Percentiles rank a stretch among this genome's conserved stretches.
Conservation (phyloP, 2,888 invertebrate genomes). For the Electrophaes corylata region DNA sequence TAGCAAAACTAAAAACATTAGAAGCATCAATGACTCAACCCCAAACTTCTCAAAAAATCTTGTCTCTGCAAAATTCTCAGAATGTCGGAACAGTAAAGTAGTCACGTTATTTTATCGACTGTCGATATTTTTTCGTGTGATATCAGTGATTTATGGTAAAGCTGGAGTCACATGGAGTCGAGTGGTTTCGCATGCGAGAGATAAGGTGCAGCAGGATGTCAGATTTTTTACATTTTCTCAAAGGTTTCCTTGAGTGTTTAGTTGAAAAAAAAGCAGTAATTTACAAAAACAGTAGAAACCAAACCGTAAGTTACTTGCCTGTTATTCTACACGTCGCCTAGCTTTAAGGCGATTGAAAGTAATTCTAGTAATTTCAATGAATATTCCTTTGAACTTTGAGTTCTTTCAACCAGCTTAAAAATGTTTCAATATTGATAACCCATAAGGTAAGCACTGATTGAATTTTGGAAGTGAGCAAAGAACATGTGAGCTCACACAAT, state of each 20-base stretch:
- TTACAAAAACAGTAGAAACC: too few species aligned
- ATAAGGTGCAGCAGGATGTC: constrained; percentile 17
- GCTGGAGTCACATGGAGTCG: constrained; percentile 11
- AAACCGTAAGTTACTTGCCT: too few species aligned
- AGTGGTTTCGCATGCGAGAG: constrained; percentile 28
- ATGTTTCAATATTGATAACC: too few species aligned
- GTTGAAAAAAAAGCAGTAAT: too few species aligned
- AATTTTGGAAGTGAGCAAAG: too few species aligned
- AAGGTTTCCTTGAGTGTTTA: not conserved
- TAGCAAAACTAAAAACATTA: not conserved
- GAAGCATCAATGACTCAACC: constrained; percentile 9
- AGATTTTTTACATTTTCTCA: not conserved
- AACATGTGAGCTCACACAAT: too few species aligned
- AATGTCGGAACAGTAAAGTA: constrained; percentile 6
- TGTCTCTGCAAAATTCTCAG: not conserved
- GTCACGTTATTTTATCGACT: constrained; percentile 11
- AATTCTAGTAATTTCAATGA: too few species aligned
- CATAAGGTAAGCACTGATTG: too few species aligned
- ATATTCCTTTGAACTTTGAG: too few species aligned
- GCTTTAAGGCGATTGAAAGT: too few species aligned
- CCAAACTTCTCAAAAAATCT: constrained; percentile 3
- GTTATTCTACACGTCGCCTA: too few species aligned
- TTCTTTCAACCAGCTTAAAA: too few species aligned
- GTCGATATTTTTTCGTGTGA: constrained; percentile 12
- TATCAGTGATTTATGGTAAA: constrained; percentile 19